These are phyloP conservation scores for Nephrotoma flavescens DNA, from an alignment of 2,888 invertebrate genomes.

Conservation along the genomic window DNA sequence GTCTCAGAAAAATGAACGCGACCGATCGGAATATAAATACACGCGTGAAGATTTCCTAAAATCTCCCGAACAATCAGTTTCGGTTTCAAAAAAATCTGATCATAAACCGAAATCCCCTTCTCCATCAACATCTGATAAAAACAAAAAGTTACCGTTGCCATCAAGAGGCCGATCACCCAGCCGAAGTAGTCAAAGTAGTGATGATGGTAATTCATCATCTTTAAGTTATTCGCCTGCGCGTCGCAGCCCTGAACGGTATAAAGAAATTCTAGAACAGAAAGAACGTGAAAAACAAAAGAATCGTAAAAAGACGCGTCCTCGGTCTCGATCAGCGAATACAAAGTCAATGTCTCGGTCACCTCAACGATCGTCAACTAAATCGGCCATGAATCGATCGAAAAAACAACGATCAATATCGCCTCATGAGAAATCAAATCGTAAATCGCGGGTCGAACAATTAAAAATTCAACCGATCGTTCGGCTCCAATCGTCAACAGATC, in stretches of 20 bases:
- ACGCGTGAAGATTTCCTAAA: not conserved
- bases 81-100: not conserved
- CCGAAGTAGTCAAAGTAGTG: not conserved
- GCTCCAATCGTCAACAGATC: conserved; percentile 43
- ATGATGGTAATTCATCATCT: conserved; percentile 25
- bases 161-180: not conserved
- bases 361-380: conserved; percentile 5
- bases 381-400: conserved; percentile 9
- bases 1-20: not conserved
- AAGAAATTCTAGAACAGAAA: conserved; percentile 41
- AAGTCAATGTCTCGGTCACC: conserved; percentile 10
- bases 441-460: conserved; percentile 13
- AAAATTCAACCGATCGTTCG: conserved; percentile 36
- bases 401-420: conserved; percentile 11
- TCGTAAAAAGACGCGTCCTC: conserved; percentile 7
- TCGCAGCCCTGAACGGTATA: conserved; percentile 51
- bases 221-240: conserved; percentile 55
- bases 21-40: not conserved
- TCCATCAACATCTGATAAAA: not conserved
- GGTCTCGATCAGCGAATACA: conserved; percentile 7
- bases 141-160: not conserved
- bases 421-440: not conserved
- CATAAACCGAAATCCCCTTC: not conserved
- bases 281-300: conserved; percentile 16
- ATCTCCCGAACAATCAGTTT: not conserved